Evolutionary conservation across 2,113 vertebrate species (phyloP).

Genomic region (Tetraodon nigroviridis): DNA sequence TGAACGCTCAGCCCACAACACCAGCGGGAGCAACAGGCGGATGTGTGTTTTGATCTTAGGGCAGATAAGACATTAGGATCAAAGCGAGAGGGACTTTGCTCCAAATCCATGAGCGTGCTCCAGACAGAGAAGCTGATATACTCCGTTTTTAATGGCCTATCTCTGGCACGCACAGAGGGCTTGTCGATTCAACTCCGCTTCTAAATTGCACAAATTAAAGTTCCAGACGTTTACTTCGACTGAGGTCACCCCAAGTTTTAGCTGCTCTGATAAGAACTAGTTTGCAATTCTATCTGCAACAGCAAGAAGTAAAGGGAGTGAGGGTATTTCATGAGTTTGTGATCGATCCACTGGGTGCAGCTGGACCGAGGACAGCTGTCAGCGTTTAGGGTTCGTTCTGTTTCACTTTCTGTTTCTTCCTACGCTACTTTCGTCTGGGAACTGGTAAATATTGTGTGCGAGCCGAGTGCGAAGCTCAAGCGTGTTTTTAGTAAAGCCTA

Average conservation of each 20-base stretch:
- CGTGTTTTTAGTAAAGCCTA: slow-evolving; percentile 21
- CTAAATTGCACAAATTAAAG: slow-evolving; percentile 17
- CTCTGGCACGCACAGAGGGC: slow-evolving; percentile 30
- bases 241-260: slow-evolving; percentile 3
- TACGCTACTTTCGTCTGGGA: too few relatives aligned
- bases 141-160: slow-evolving; percentile 39
- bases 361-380: too few relatives aligned
- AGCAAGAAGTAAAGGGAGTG: neutral
- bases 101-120: slow-evolving; percentile 49
- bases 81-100: slow-evolving; percentile 51
- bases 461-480: slow-evolving; percentile 26
- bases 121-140: slow-evolving; percentile 58
- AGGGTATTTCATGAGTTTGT: too few relatives aligned
- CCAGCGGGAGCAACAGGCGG: slow-evolving; percentile 36
- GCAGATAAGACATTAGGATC: slow-evolving; percentile 57
- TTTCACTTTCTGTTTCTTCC: too few relatives aligned
- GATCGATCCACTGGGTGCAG: too few relatives aligned
- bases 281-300: neutral
- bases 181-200: slow-evolving; percentile 12
- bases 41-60: slow-evolving; percentile 53
- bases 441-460: neutral
- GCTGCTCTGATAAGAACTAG: too few relatives aligned
- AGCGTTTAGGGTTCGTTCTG: too few relatives aligned
- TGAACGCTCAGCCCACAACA: slow-evolving; percentile 23
- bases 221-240: slow-evolving; percentile 9